Evolutionary conservation across 2,888 invertebrate species (phyloP).

Genomic region (Portevinia maculata): DNA sequence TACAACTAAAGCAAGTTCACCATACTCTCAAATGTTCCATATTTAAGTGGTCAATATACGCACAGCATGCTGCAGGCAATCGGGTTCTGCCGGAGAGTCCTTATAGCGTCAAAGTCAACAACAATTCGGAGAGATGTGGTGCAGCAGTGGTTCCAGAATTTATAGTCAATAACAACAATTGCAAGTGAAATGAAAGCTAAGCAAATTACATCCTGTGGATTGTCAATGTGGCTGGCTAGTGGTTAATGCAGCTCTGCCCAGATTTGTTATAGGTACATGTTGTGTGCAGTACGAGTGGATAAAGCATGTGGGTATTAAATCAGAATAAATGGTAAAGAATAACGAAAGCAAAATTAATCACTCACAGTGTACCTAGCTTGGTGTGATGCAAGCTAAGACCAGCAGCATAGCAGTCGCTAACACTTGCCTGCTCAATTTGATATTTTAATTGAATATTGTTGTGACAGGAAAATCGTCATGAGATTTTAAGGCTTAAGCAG

Average conservation of each 20-base stretch:
- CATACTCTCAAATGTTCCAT: conserved; percentile 42
- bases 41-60: conserved; percentile 41
- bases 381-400: not conserved
- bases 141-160: conserved; percentile 21
- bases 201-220: conserved; percentile 51
- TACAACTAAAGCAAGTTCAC: conserved; percentile 41
- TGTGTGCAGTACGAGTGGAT: no score
- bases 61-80: conserved; percentile 10
- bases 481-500: no score
- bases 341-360: not conserved
- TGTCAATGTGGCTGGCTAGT: conserved; percentile 25
- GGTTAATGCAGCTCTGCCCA: not conserved
- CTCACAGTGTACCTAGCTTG: not conserved
- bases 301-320: not conserved
- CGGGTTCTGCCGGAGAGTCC: conserved; percentile 1
- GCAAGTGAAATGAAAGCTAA: conserved; percentile 37
- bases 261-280: not conserved
- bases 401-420: no score
- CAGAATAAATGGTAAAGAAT: not conserved
- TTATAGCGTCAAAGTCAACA: conserved; percentile 39
- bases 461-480: no score
- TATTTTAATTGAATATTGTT: no score
- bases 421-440: no score
- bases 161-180: conserved; percentile 56
- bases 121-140: conserved; percentile 47